Evolutionary conservation across 2,113 vertebrate species (phyloP).

Genomic region (Alosa alosa): DNA sequence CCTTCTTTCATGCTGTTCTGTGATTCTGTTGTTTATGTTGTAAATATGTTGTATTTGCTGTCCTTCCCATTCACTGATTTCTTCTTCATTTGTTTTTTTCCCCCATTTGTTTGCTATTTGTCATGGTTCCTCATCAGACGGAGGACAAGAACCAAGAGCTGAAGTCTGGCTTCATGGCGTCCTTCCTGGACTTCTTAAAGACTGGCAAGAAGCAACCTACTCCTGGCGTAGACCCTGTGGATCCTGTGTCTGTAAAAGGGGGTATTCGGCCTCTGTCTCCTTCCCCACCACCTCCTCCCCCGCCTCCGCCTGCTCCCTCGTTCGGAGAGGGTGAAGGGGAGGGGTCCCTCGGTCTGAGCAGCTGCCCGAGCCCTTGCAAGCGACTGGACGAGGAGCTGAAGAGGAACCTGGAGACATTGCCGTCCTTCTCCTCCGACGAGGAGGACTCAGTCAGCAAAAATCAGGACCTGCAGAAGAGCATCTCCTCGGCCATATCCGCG

Average conservation of each 20-base stretch:
- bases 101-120: neutral
- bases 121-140: conserved; percentile 55
- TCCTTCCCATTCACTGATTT: conserved; percentile 5
- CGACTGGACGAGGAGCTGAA: conserved; percentile 86
- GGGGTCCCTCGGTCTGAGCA: conserved; percentile 70
- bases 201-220: conserved; percentile 75
- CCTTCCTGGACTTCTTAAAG: conserved; percentile 87
- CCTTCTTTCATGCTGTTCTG: neutral
- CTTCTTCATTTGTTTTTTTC: conserved; percentile 1
- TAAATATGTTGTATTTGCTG: conserved; percentile 13
- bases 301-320: conserved; percentile 41
- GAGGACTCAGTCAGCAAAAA: conserved; percentile 90
- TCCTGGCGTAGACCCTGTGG: conserved; percentile 56
- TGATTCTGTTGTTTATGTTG: neutral
- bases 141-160: conserved; percentile 86
- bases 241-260: conserved; percentile 63
- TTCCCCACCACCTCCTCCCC: conserved; percentile 46
- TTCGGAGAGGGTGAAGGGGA: conserved; percentile 65
- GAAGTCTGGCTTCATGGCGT: conserved; percentile 87
- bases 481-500: conserved; percentile 88
- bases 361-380: conserved; percentile 81
- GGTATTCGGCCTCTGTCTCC: conserved; percentile 61
- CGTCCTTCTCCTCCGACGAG: conserved; percentile 89
- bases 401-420: conserved; percentile 84
- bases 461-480: conserved; percentile 90